Base-by-base conservation (phyloP, 1,140 invertebrate species). In the Periplaneta americana region DNA sequence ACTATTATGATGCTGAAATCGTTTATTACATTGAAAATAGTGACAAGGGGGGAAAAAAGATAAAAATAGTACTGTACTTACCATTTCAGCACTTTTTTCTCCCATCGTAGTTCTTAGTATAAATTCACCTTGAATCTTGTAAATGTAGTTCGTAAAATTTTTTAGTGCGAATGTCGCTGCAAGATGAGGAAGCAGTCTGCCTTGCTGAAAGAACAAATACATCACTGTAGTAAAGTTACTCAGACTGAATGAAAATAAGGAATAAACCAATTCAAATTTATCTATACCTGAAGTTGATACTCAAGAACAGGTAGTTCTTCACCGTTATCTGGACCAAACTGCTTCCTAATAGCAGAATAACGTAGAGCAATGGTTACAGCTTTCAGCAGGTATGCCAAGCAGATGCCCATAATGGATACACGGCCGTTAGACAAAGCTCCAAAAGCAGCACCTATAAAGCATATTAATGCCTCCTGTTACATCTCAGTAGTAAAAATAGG, bases 291-390 rank as follows among this genome's bases (percentile, higher is more conserved):
- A 83, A 96, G 91, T 86, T 96, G 95, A 86, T 97, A 97, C 88
- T 97, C 95, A 81, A 97, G 87, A 5, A 97, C 93, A 1, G 96
- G 93, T 48, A 92, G 91, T 87, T 97, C 96, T 0, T 85, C 85
- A 0, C 84, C 83, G 75, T 88, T 85, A 2, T 88, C 86, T 2
- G 92, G 91, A 2, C 94, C 95, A 88, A 97, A 97, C 89, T 97
- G 96, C 84, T 91, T 92, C 36, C 96, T 89, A 17, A 93, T 93
- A 1, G 93, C 95, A 15, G 95, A 95, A 86, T 97, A 97, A 10
- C 96, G 88, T 1, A 95, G 89, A 2, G 95, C 95, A 82, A 97
- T 96, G n/a, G 93, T 91, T 1, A 96, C 86, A 1, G 93, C 93
- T 78, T 93, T 92, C 86, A 88, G 91, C 80, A 93, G 88, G 85